phyloP scores from a whole-genome alignment of 2,888 invertebrate genomes.

The Pseudanteris insignis region DNA sequence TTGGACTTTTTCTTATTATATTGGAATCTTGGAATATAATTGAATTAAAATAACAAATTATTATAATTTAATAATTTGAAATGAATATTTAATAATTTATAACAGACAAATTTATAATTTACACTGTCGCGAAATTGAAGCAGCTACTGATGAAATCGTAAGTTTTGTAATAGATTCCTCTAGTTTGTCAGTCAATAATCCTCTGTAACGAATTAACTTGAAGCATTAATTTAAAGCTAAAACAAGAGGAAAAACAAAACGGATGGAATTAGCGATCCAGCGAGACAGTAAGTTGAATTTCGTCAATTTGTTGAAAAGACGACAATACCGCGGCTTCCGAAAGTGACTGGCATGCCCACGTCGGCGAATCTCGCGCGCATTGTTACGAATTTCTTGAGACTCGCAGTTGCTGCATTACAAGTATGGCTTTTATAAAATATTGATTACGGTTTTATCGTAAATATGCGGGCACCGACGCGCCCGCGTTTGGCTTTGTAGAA shows the following conservation, averaged over 20 bases:
- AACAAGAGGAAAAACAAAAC: neutral
- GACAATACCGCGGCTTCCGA: conserved; percentile 26
- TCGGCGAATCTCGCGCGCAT: conserved; percentile 26
- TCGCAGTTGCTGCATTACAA: conserved; percentile 39
- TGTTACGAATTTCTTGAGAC: conserved; percentile 44
- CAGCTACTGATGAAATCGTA: too few species aligned
- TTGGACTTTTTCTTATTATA: too few species aligned
- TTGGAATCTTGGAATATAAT: too few species aligned
- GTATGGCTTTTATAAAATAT: conserved; percentile 58
- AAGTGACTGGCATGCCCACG: conserved; percentile 18
- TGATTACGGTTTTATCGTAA: conserved; percentile 64
- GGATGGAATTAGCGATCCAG: conserved; percentile 11
- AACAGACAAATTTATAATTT: too few species aligned
- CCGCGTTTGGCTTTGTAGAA: conserved; percentile 63
- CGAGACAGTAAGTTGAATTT: conserved; percentile 23
- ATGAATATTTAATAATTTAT: too few species aligned
- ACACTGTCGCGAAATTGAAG: too few species aligned
- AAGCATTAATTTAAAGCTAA: conserved; percentile 2
- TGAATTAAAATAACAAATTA: too few species aligned
- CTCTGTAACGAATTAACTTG: neutral
- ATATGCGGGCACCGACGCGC: conserved; percentile 56
- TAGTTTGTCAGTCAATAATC: neutral
- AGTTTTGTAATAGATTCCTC: too few species aligned
- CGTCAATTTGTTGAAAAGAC: conserved; percentile 28
- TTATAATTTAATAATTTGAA: too few species aligned